phyloP scores from a whole-genome alignment of 2,797 vertebrate species.

The Gymnocypris eckloni region DNA sequence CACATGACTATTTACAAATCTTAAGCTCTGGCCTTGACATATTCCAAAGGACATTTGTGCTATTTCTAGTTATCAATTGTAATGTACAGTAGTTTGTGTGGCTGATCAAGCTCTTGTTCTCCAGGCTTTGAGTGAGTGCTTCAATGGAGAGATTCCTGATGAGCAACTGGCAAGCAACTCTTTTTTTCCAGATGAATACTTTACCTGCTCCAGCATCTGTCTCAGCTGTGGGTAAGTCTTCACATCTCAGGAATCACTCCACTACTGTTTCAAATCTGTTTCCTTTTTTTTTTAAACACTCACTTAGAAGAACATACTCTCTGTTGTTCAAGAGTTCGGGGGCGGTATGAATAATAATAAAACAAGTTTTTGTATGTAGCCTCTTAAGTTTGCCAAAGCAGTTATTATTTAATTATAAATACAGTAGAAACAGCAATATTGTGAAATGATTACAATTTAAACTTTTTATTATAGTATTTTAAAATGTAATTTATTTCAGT shows the following conservation, averaged over 20 bases:
- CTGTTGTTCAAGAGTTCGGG: neutral
- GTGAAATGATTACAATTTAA: neutral
- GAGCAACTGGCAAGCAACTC: constrained; percentile 94
- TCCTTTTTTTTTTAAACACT: neutral
- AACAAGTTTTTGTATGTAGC: neutral
- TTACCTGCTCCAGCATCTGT: constrained; percentile 94
- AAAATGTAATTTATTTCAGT: neutral
- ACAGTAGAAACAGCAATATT: neutral
- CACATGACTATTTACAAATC: neutral
- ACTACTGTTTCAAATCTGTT: constrained; percentile 1
- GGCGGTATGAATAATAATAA: neutral
- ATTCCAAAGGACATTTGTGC: neutral
- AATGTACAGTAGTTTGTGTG: constrained; percentile 1
- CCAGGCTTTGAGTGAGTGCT: constrained; percentile 96
- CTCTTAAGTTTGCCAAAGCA: neutral
- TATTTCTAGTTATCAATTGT: neutral
- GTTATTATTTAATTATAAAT: neutral
- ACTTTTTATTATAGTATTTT: neutral
- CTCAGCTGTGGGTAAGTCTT: constrained; percentile 96
- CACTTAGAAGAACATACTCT: neutral
- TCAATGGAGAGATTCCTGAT: constrained; percentile 94
- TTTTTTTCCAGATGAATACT: constrained; percentile 98
- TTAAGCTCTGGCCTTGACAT: neutral
- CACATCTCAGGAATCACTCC: neutral
- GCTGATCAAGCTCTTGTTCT: constrained; percentile 2